Base-by-base conservation (phyloP, 2,888 invertebrate species). In the Baronia brevicornis region DNA sequence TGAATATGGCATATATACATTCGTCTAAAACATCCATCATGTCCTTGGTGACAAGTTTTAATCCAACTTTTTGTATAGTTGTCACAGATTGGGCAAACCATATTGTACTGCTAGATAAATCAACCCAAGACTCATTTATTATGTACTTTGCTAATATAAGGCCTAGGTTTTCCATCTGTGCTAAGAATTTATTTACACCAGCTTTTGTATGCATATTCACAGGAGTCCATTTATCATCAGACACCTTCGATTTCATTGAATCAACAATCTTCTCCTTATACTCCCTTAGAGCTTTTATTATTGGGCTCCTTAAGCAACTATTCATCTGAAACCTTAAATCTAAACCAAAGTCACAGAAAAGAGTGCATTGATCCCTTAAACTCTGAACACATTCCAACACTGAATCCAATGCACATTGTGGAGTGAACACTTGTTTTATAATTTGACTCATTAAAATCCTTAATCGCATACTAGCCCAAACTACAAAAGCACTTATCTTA, bases 281-380 rank as follows among this genome's bases (percentile, higher is more conserved):
- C 51, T 95, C 94, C 48, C 87, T 87, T 37, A 97, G 78, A 10
- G 92, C 90, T 70, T 90, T 89, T 22, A 89, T 89, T 28, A 96
- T 82, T 0, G 95, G 92, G 5, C 88, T 87, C 41, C 94, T 87
- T 37, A 98, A 78, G 41, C 94, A 88, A 11, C 94, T 93, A 61
- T 97, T 95, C 51, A 98, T 86, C 63, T 95, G 94, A 70, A 96
- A 98, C 43, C 93, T 90, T 36, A 98, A 85, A 79, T 98, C 98
- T 51, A 98, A 86, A 1, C 98, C 98, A 50, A 89, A 82, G 54
- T 89, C 84, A 58, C 86, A 89, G 58, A 86, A 75, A 49, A 82
- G 54, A 39, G 48, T 58, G 48, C 93, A 93, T 54, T 93, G 92
- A 37, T 86, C 87, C 51, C 94, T 87, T 12, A 96, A 90, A 54